A percentile compares a stretch with the other conserved stretches of the same genome.
Conservation (phyloP, 2,797 vertebrate genomes). For the Leptatherina wallacei region DNA sequence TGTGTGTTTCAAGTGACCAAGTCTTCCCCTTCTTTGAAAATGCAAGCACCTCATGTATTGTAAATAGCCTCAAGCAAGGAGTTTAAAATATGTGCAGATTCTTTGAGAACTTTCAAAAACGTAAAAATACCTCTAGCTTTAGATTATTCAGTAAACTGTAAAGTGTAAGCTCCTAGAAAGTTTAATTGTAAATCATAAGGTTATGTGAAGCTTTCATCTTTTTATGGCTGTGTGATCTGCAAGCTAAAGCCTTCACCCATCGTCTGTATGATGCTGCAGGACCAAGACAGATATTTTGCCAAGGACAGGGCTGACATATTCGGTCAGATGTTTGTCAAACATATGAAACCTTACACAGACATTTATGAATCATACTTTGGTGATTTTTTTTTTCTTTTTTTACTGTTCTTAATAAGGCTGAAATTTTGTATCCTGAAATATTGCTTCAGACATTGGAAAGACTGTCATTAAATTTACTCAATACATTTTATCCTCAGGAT, state of each 20-base stretch:
- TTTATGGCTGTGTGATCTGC: constrained; percentile 37
- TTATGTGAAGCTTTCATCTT: constrained; percentile 40
- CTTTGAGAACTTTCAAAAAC: constrained; percentile 14
- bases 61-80: constrained; percentile 11
- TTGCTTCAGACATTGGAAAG: constrained; percentile 7
- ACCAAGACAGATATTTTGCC: background rate
- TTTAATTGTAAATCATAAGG: constrained; percentile 32
- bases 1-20: constrained; percentile 34
- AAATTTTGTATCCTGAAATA: constrained; percentile 13
- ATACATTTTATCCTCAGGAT: constrained; percentile 7
- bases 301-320: background rate
- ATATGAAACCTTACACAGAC: no score
- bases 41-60: constrained; percentile 35
- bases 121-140: constrained; percentile 18
- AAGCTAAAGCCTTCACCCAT: constrained; percentile 30
- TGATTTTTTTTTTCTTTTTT: background rate
- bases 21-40: constrained; percentile 27
- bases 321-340: background rate
- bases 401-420: background rate
- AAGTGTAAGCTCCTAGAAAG: constrained; percentile 19
- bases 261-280: constrained; percentile 12
- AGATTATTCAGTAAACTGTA: constrained; percentile 38
- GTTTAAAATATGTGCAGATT: constrained; percentile 29
- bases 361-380: background rate
- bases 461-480: background rate